Evolutionary conservation across 1,140 invertebrate genomes (phyloP).

Genomic region (Sitobion miscanthi): DNA sequence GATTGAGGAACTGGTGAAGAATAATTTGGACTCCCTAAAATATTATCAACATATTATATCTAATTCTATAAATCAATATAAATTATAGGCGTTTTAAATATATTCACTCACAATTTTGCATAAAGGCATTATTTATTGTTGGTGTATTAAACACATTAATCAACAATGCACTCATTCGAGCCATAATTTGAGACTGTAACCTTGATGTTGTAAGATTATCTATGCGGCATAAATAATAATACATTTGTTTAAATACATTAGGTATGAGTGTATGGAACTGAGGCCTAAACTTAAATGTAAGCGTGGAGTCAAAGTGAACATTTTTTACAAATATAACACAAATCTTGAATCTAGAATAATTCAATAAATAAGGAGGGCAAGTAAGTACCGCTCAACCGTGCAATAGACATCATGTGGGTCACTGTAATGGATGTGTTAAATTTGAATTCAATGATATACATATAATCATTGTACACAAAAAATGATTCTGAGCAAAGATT

Average conservation of each 20-base stretch:
- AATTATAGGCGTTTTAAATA: not conserved
- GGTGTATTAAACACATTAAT: conserved; percentile 36
- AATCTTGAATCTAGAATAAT: too few species aligned
- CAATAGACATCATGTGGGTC: too few species aligned
- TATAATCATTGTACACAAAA: too few species aligned
- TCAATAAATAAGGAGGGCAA: too few species aligned
- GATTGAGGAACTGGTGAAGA: not conserved
- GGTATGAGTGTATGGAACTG: too few species aligned
- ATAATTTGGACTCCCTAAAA: conserved; percentile 2
- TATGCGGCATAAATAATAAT: not conserved
- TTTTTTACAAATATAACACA: too few species aligned
- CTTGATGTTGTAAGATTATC: not conserved
- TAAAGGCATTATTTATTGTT: not conserved
- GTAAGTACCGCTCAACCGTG: too few species aligned
- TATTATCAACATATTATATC: not conserved
- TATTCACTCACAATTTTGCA: conserved; percentile 26
- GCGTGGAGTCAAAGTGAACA: not conserved
- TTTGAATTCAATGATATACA: too few species aligned
- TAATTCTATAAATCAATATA: not conserved
- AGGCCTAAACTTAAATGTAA: not conserved
- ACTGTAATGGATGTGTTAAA: too few species aligned
- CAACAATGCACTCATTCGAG: not conserved
- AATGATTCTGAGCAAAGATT: too few species aligned
- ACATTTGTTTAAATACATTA: not conserved
- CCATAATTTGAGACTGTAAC: not conserved